A percentile compares a stretch with the other conserved stretches of the same genome.
Evolutionary conservation across 2,888 invertebrate species (phyloP).

Genomic region (Pyralis farinalis): DNA sequence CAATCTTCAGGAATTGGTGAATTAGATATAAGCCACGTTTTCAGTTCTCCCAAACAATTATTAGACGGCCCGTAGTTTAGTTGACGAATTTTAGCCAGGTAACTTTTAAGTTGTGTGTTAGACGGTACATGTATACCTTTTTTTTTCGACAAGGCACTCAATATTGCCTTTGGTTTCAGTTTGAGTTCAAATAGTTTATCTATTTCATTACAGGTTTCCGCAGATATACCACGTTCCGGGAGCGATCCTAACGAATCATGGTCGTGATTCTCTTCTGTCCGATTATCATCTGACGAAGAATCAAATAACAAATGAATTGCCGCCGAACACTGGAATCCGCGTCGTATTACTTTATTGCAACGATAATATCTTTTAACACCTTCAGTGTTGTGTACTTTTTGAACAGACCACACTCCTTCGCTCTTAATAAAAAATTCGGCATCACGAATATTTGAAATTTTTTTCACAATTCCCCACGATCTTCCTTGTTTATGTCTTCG

Average conservation of each 20-base stretch:
- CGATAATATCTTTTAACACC: not conserved
- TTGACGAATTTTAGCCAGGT: not conserved
- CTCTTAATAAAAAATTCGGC: not conserved
- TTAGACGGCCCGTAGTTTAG: not conserved
- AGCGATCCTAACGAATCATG: not conserved
- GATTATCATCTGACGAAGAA: not conserved
- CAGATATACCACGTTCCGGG: not conserved
- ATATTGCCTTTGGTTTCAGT: not conserved
- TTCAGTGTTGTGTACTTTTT: not conserved
- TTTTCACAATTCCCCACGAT: not conserved
- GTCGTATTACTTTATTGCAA: not conserved
- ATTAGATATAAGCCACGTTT: slow-evolving; percentile 3
- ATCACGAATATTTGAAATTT: not conserved
- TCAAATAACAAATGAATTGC: not conserved
- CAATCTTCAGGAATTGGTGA: slow-evolving; percentile 2
- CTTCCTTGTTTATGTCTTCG: slow-evolving; percentile 1
- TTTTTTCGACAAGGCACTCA: not conserved
- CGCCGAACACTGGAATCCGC: not conserved
- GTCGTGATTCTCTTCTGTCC: slow-evolving; percentile 2
- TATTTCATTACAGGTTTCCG: not conserved
- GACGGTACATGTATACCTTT: not conserved
- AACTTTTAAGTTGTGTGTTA: slow-evolving; percentile 1
- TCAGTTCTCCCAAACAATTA: slow-evolving; percentile 6
- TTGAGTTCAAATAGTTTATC: slow-evolving; percentile 1
- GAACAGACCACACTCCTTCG: not conserved